These are phyloP conservation scores for Busseola fusca DNA, from an alignment of 2,888 invertebrate genomes.

Conservation along the genomic window DNA sequence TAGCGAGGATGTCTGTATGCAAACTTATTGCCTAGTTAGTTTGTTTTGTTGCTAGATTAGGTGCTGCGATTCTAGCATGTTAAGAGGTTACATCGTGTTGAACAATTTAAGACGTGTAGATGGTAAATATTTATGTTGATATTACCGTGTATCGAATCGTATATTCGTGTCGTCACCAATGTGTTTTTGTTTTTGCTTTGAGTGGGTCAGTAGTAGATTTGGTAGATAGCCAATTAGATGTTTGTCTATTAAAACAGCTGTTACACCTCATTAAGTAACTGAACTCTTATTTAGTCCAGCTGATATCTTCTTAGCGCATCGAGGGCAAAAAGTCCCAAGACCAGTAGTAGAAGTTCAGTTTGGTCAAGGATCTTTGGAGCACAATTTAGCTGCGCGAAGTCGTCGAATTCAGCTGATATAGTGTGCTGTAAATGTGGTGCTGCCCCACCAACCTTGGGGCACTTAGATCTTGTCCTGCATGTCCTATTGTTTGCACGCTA, in stretches of 20 bases:
- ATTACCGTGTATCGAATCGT: not conserved
- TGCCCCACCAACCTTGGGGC: not conserved
- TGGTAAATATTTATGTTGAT: not conserved
- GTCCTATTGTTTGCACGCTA: not conserved
- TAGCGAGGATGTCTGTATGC: constrained; percentile 32
- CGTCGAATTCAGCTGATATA: not conserved
- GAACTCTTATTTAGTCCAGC: not conserved
- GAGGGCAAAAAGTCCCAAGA: not conserved
- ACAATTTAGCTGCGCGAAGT: not conserved
- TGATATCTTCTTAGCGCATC: not conserved
- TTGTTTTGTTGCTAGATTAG: constrained; percentile 37
- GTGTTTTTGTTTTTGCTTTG: not conserved
- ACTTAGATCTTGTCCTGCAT: not conserved
- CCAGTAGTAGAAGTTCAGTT: no score
- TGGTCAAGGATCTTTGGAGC: not conserved
- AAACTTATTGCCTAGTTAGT: constrained; percentile 41
- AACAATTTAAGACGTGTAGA: not conserved
- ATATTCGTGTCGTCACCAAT: not conserved
- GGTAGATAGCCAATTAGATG: constrained; percentile 11
- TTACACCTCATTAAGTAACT: not conserved
- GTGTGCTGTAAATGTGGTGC: not conserved
- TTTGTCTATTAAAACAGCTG: constrained; percentile 7
- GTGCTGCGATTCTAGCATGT: constrained; percentile 18
- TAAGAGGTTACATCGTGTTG: constrained; percentile 12
- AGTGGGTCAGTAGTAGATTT: not conserved